Base-by-base conservation (phyloP, 2,797 vertebrate genomes). In the Myiothlypis chrysogaster region DNA sequence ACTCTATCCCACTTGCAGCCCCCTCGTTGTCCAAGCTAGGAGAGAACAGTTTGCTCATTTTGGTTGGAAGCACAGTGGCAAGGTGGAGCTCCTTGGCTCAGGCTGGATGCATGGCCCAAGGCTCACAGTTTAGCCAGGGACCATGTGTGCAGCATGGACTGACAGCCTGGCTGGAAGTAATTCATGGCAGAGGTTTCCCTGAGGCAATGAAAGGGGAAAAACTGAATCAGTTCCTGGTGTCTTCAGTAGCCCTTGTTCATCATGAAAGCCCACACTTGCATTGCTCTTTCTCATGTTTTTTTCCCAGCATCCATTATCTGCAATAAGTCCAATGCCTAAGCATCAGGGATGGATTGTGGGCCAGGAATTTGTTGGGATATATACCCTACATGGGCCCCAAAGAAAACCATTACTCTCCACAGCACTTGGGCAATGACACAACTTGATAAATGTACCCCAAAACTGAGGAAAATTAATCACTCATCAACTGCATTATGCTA, bases 181-280 rank as follows among this genome's bases (percentile, higher is more conserved):
- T 21, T 25, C 8, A 2, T 64, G 53, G 50, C 77, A 88, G 34
- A 78, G 16, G 4, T 75, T 89, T 90, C 28, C 41, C 1, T 27
- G 44, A 39, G 22, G 46, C 46, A 7, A 2, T 35, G 47, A 61
- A 37, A 57, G 17, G 10, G 75, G 44, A 65, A 71, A 53, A 37
- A 37, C 37, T 24, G n/a, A 65, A 77, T 72, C 21, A 10, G 15
- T 21, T 72, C 43, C 52, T 41, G 22, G 23, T 87, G 44, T 37
- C 39, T 85, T 28, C 55, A 55, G 35, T 14, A 6, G n/a, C 25
- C 19, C 28, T 64, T 52, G 14, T 15, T 75, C 19, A 16, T 60
- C 23, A 14, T 4, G 5, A 49, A 25, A 79, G 10, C 10, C 4
- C 0, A 0, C 20, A 9, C 13, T 78, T 84, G 44, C 76, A 7